These are phyloP conservation scores for Elephantulus edwardii DNA, from an alignment of 2,113 vertebrate genomes.

Conservation along the genomic window DNA sequence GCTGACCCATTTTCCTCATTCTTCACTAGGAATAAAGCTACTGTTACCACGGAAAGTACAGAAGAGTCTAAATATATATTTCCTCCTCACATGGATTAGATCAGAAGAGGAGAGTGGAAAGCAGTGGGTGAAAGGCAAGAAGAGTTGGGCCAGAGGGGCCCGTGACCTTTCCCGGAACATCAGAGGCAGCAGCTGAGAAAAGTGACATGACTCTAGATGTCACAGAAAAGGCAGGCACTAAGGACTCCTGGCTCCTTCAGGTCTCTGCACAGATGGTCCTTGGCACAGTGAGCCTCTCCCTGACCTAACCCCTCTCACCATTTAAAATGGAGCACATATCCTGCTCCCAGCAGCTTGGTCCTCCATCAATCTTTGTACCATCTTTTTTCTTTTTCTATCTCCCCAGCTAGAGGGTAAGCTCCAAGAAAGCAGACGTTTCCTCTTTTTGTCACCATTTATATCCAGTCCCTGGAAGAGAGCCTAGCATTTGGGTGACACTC, in stretches of 20 bases:
- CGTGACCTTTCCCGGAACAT: neutral
- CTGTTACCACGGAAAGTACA: conserved; percentile 66
- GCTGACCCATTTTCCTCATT: conserved; percentile 76
- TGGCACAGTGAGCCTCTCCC: neutral
- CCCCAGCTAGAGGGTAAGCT: neutral
- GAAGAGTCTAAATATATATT: conserved; percentile 70
- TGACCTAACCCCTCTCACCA: neutral
- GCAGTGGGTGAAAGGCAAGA: neutral
- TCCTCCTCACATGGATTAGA: conserved; percentile 50
- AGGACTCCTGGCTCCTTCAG: neutral
- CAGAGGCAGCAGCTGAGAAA: too few species aligned
- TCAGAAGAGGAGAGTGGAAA: conserved; percentile 16
- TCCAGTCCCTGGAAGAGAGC: neutral
- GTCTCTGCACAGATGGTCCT: neutral
- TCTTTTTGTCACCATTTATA: neutral
- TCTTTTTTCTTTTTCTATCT: neutral
- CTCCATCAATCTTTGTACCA: neutral
- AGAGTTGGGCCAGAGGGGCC: neutral
- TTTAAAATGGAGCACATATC: neutral
- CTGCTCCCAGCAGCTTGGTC: neutral
- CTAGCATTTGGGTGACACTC: neutral
- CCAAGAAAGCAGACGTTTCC: neutral
- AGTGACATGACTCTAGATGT: accelerated
- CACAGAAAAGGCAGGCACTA: neutral
- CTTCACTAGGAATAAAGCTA: conserved; percentile 72